Base-by-base conservation (phyloP, 2,113 vertebrate species). In the Dasyprocta punctata region DNA sequence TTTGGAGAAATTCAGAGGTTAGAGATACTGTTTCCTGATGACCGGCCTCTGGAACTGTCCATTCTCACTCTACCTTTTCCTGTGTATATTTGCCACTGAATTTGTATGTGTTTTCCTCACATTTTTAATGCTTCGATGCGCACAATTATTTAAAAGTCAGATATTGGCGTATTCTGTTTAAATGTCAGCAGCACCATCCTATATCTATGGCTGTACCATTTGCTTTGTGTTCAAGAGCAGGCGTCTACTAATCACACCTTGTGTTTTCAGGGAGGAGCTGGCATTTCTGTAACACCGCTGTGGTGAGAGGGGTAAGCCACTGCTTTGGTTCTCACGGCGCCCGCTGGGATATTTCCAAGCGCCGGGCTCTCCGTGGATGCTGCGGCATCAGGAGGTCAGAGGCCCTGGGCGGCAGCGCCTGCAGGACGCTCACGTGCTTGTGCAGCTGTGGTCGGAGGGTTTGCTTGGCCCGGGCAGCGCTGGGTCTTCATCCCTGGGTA, bases 331-430 rank as follows among this genome's bases (percentile, higher is more conserved):
- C 1, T 41, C 19, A 2, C 20, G 24, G 69, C 9, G 38, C 69
- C 9, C 0, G n/a, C 69, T 38, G 19, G 8, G 1, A 5, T 22
- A 10, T 24, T 73, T 20, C 69, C 22, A 1, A 10, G 38, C 5
- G 7, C 38, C 12, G 67, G 67, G 69, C 69, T 38, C 9, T 24
- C 19, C 4, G 26, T 36, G 63, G 30, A 14, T 5, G 33, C 63
- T 67, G 63, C 5, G 4, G 63, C 17, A 16, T 5, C 16, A 11
- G 69, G 69, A 38, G 9, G n/a, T 20, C 1, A 38, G 19, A 24
- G n/a, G 5, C 10, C 0, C 69, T 4, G 7, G 20, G 1, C 9
- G 20, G 69, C 38, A 41, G 69, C 19, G 2, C 69, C 2, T 24
- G 4, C 9, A 22, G 69, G 3, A 41, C 16, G 22, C n/a, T 36